Evolutionary conservation across 2,888 invertebrate genomes (phyloP).

Genomic region (Homarus gammarus): DNA sequence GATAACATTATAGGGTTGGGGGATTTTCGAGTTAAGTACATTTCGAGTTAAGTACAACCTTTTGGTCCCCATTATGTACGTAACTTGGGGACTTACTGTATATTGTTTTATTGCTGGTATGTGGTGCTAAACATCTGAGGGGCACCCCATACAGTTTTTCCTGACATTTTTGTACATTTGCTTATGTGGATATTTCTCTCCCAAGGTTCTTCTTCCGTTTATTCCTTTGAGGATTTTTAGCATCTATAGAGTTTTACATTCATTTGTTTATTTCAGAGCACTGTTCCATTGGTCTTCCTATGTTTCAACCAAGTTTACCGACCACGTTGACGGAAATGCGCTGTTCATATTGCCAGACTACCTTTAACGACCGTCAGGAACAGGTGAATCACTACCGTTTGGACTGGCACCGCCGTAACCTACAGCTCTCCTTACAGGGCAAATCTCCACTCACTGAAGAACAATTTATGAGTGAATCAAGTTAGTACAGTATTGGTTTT

Average conservation of each 20-base stretch:
- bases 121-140: no score
- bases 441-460: constrained; percentile 82
- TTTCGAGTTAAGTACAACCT: no score
- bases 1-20: no score
- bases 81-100: no score
- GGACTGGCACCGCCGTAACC: constrained; percentile 91
- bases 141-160: no score
- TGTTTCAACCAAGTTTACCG: constrained; percentile 40
- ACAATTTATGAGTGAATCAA: constrained; percentile 80
- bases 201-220: neutral
- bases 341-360: constrained; percentile 53
- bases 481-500: no score
- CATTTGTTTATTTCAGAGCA: constrained; percentile 38
- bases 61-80: no score
- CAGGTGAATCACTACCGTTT: constrained; percentile 89
- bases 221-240: neutral
- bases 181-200: neutral
- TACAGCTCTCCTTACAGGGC: constrained; percentile 86
- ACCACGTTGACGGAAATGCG: constrained; percentile 12
- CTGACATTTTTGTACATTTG: neutral
- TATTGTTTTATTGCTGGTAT: no score
- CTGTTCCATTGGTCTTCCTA: constrained; percentile 55
- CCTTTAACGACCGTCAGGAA: constrained; percentile 78
- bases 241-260: neutral
- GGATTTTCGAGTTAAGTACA: no score